Evolutionary conservation across 2,797 vertebrate genomes (phyloP).

Genomic region (Acropternis orthonyx): DNA sequence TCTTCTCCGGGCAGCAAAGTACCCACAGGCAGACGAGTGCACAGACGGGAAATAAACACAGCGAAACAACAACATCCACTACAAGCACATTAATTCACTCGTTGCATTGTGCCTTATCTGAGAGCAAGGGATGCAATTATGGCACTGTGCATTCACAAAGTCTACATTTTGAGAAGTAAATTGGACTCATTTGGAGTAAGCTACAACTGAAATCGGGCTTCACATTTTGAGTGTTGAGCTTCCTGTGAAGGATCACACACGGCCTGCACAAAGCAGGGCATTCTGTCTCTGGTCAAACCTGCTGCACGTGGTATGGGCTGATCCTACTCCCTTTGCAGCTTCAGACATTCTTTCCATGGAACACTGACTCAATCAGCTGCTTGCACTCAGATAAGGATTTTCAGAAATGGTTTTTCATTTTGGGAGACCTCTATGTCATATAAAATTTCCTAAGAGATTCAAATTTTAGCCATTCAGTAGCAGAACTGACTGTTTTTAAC

Average conservation of each 20-base stretch:
- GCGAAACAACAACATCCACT: neutral
- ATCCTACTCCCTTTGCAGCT: neutral
- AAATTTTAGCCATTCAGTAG: neutral
- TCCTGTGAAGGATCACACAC: rapidly evolving
- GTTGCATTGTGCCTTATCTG: rapidly evolving
- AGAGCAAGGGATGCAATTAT: constrained; percentile 8
- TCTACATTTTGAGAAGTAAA: neutral
- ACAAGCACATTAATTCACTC: neutral
- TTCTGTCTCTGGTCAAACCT: neutral
- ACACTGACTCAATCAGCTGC: neutral
- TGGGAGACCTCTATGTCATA: neutral
- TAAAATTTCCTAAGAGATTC: neutral
- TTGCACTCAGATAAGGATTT: neutral
- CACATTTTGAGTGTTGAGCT: neutral
- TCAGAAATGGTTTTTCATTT: neutral
- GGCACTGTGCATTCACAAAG: neutral
- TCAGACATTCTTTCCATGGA: neutral
- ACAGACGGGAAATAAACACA: neutral
- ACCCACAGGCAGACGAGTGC: constrained; percentile 8
- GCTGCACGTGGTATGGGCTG: rapidly evolving
- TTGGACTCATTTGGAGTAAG: neutral
- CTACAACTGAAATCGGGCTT: neutral
- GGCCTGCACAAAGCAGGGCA: neutral
- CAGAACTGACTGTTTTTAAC: neutral
- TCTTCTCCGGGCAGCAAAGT: neutral